Evolutionary conservation across 2,888 invertebrate species (phyloP), one percentile per base, ranked within the genome.

Genomic region (Tuberolachnus salignus): DNA sequence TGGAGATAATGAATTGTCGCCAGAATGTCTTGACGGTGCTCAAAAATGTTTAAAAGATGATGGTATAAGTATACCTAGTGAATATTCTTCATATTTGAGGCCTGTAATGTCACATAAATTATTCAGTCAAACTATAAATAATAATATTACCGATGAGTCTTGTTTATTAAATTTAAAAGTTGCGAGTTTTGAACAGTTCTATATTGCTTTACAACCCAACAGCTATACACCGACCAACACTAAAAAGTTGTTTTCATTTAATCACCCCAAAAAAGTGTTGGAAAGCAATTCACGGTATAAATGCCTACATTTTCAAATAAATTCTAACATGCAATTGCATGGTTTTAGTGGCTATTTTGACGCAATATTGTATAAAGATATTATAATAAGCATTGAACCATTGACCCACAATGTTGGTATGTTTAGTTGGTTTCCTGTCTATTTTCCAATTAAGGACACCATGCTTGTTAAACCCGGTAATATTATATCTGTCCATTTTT

Each of bases 351-450:
- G 99, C 4, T 99, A 95, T 86, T 99, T 99, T 87, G 94, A 97
- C 84, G 91, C 95, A 55, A 87, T 90, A 26, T 88, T 99, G 16
- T 98, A 94, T 86, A 92, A 92, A 82, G 90, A 94, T 84, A 90
- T 97, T 80, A 90, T 87, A 83, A 87, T 99, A 67, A 98, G 98
- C 86, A 98, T 95, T 84, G 91, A 93, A 83, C 98, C 98, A 1
- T 88, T 90, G 67, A 94, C 94, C 1, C 94, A 95, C 85, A 95
- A 97, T 23, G 88, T 89, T 1, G 94, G 94, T 83, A 95, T 99
- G 95, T 93, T 96, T 84, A 96, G 96, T 81, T 99, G 99, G 99
- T 99, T 98, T 86, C 97, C 98, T 10, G 93, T 97, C 82, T 93
- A 93, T 83, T 96, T 98, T 85, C 98, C 98, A 14, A 89, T 96